Conservation (phyloP, 2,113 vertebrate species). For the Tachuris rubrigastra region DNA sequence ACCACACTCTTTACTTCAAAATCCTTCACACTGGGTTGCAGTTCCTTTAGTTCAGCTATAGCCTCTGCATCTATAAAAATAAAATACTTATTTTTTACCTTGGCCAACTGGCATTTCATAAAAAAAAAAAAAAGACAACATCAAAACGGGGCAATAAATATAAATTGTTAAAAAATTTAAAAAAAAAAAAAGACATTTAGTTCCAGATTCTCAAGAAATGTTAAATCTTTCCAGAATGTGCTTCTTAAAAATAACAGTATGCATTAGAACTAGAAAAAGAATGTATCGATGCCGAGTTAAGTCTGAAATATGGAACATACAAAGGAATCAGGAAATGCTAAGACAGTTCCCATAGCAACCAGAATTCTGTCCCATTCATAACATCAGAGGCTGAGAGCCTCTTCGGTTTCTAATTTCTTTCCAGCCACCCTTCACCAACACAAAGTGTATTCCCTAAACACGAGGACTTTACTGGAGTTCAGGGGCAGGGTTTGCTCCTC, state of each 20-base stretch:
- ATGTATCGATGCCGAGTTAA: conserved; percentile 57
- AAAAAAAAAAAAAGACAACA: background rate
- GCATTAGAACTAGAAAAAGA: conserved; percentile 68
- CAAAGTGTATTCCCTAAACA: background rate
- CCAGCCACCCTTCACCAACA: background rate
- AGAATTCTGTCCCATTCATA: conserved; percentile 63
- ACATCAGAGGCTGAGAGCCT: conserved; percentile 25
- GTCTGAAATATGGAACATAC: conserved; percentile 53
- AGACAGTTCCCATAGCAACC: conserved; percentile 76
- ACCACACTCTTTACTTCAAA: conserved; percentile 88
- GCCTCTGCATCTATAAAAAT: conserved; percentile 83
- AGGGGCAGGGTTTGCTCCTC: conserved; percentile 8
- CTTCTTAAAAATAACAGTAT: background rate
- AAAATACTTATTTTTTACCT: conserved; percentile 9
- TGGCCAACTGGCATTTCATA: background rate
- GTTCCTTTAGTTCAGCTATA: conserved; percentile 82
- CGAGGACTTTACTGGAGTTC: background rate
- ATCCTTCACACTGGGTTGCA: conserved; percentile 85
- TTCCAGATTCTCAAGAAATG: conserved; percentile 55
- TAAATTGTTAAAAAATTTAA: background rate
- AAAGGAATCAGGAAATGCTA: conserved; percentile 68
- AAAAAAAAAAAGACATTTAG: background rate
- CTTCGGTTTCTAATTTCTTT: conserved; percentile 25
- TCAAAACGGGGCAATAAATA: background rate
- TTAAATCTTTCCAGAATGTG: conserved; percentile 58